Base-by-base conservation (phyloP, 2,888 invertebrate genomes). In the Amblyjoppa fuscipennis region DNA sequence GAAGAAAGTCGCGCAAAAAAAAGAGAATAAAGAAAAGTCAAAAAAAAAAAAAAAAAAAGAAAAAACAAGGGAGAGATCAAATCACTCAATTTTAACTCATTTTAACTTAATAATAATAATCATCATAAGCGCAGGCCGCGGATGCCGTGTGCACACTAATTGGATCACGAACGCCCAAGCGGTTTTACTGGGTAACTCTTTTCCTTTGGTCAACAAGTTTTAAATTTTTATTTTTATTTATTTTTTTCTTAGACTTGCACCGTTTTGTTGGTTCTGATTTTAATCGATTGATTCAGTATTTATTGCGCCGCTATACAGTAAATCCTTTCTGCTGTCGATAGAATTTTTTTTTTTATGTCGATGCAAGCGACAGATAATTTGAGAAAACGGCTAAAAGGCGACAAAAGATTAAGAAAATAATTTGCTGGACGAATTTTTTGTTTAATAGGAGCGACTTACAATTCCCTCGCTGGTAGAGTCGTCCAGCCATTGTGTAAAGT, bases 1-100 rank as follows among this genome's bases (percentile, higher is more conserved):
- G 82, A 85, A 82, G 85, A 85, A 85, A 85, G 85, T 85, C 68
- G 82, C 80, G 69, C 28, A 71, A 28, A 31, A 41, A 20, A 68
- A 49, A 69, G 45, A 80, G 66, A 53, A 56, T 56, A 20, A 25
- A 16, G 13, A 28, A 41, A 41, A 76, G 83, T 71, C 80, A 80
- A 80, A n/a, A 53, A 13, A n/a, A 82, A 80, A 80, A n/a, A 53
- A 13, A n/a, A 41, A 25, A 69, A 59, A 74, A 68, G 20, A 71
- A 75, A 56, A 59, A 20, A 34, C 16, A 20, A n/a, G 56, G 34
- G 82, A 83, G 76, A 85, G 83, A 85, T 85, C 61, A 85, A 85
- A 82, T 77, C 53, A 68, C 25, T 51, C 56, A 51, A 28, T 51
- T 71, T 51, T 45, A 51, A 61, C 38, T 70, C 3, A 41, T 41